Evolutionary conservation across 2,113 vertebrate species (phyloP).

Genomic region (Sander lucioperca): DNA sequence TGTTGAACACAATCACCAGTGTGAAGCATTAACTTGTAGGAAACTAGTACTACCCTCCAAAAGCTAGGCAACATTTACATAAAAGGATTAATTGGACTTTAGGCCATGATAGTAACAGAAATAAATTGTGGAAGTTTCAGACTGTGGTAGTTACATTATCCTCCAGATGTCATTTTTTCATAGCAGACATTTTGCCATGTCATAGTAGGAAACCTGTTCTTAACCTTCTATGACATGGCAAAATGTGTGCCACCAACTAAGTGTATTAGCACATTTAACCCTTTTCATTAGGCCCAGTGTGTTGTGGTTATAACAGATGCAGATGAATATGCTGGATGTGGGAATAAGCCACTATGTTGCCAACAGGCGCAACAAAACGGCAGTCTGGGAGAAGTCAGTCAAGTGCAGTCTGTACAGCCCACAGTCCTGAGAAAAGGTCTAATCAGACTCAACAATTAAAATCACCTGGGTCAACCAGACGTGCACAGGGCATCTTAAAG

Average conservation of each 20-base stretch:
- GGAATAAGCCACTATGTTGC: background rate
- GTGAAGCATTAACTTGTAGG: background rate
- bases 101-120: background rate
- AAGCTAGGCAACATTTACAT: background rate
- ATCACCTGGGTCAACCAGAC: no score
- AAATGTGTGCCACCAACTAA: background rate
- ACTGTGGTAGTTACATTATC: background rate
- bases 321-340: background rate
- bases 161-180: background rate
- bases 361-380: background rate
- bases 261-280: background rate
- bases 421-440: background rate
- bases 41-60: background rate
- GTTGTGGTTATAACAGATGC: background rate
- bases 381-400: background rate
- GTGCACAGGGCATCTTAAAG: no score
- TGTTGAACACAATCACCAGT: background rate
- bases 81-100: background rate
- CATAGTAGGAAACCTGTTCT: background rate
- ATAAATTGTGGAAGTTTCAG: background rate
- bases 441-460: background rate
- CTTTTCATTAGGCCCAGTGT: background rate
- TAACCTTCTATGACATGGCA: no score
- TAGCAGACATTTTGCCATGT: background rate
- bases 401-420: background rate